Evolutionary conservation across 2,888 invertebrate genomes (phyloP).

Genomic region (Subacronicta megacephala): DNA sequence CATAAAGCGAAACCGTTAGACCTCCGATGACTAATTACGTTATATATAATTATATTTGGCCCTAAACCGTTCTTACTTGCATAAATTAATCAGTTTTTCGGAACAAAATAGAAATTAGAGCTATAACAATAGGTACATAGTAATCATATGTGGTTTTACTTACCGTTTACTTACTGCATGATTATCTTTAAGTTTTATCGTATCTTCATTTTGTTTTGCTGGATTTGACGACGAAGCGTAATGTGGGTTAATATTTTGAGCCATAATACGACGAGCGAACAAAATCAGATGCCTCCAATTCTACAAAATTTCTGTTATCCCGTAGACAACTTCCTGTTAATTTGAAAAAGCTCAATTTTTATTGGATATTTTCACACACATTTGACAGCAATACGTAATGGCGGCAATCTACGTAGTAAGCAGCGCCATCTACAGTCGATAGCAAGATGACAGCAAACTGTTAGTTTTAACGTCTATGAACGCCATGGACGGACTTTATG

Average conservation of each 20-base stretch:
- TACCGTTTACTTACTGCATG: constrained; percentile 97
- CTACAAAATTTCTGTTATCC: constrained; percentile 82
- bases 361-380: constrained; percentile 75
- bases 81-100: neutral
- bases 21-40: constrained; percentile 4
- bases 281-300: constrained; percentile 71
- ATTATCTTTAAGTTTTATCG: constrained; percentile 93
- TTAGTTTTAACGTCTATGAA: constrained; percentile 12
- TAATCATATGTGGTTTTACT: constrained; percentile 68
- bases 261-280: constrained; percentile 89
- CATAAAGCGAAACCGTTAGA: constrained; percentile 36
- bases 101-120: constrained; percentile 7
- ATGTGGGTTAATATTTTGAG: constrained; percentile 96
- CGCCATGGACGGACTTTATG: constrained; percentile 37
- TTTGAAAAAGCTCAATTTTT: constrained; percentile 88
- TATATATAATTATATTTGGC: neutral
- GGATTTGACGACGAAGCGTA: constrained; percentile 92
- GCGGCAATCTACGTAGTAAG: constrained; percentile 69
- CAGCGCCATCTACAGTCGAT: constrained; percentile 59
- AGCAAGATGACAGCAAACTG: neutral
- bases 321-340: constrained; percentile 81
- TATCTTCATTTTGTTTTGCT: constrained; percentile 94
- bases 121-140: constrained; percentile 13
- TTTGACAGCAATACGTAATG: constrained; percentile 84
- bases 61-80: neutral